Base-by-base conservation (phyloP, 2,797 vertebrate species). In the Chrysocyon brachyurus region DNA sequence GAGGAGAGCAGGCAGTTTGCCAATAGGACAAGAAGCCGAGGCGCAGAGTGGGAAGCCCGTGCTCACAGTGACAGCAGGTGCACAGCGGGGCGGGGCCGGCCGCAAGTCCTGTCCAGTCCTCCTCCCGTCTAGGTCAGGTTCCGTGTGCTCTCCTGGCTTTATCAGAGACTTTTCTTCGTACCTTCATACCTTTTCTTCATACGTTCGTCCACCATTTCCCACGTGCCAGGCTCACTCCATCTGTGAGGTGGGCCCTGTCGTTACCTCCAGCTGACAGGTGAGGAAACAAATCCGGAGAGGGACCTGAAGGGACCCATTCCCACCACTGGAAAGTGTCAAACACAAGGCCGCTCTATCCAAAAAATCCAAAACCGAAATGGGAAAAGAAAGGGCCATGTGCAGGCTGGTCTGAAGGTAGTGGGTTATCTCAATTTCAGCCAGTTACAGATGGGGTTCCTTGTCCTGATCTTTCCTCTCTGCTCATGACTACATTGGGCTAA, bases 21-120 rank as follows among this genome's bases (percentile, higher is more conserved):
- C 49, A 46, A 5, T 0, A 0, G 19, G 24, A 14, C 0, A 0
- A 15, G 31, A 72, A 14, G 16, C 19, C 0, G 12, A 63, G 82
- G 36, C 36, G 57, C 73, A 68, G 77, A 91, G 59, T 91, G 72
- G 64, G 33, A 31, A 16, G 19, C 4, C 3, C 0, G 0, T 15
- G 17, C 46, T 59, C 33, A 4, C 1, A 12, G 78, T 33, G 92
- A 70, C 31, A 86, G 83, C n/a, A 77, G 61, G 56, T 19, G 66
- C 75, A 19, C 33, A 21, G 40, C 40, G 1, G 40, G 40, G 77
- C 5, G 12, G n/a, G 9, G 63, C 12, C 0, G 0, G 63, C 66
- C 75, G 40, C 0, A 0, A 22, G 12, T 10, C 46, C 92, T 21
- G 54, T 92, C 70, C 26, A 7, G 19, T n/a, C 40, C 73, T 72